phyloP scores from a whole-genome alignment of 2,113 vertebrate species.

The Lophura nycthemera region DNA sequence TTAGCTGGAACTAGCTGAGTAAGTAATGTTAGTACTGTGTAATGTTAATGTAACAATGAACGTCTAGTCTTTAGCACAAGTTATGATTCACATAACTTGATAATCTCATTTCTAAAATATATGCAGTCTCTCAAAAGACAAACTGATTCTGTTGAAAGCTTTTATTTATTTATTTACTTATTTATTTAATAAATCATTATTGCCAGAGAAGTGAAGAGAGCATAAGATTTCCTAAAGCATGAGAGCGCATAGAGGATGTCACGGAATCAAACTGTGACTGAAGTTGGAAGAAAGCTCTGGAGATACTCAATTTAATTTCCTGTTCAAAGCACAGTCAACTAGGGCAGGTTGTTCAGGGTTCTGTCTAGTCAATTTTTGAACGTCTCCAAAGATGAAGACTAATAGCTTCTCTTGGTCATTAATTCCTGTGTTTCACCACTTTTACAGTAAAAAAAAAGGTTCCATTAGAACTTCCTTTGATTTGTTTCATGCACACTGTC shows the following conservation, averaged over 20 bases:
- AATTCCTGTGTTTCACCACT: background rate
- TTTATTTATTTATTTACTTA: background rate
- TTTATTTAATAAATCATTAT: background rate
- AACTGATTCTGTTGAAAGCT: background rate
- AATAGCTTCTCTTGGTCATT: background rate
- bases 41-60: background rate
- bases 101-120: background rate
- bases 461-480: background rate
- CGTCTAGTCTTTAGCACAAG: background rate
- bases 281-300: background rate
- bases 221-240: background rate
- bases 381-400: background rate
- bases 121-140: background rate
- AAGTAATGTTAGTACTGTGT: background rate
- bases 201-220: background rate
- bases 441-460: background rate
- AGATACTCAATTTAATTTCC: background rate
- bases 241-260: fast-evolving
- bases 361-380: fast-evolving
- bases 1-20: background rate
- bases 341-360: fast-evolving
- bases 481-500: background rate
- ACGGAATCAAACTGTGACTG: background rate
- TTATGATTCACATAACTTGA: background rate
- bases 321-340: background rate